Percentiles rank a stretch among this genome's conserved stretches.
Conservation (phyloP, 2,888 invertebrate genomes). For the Latrodectus hesperus region DNA sequence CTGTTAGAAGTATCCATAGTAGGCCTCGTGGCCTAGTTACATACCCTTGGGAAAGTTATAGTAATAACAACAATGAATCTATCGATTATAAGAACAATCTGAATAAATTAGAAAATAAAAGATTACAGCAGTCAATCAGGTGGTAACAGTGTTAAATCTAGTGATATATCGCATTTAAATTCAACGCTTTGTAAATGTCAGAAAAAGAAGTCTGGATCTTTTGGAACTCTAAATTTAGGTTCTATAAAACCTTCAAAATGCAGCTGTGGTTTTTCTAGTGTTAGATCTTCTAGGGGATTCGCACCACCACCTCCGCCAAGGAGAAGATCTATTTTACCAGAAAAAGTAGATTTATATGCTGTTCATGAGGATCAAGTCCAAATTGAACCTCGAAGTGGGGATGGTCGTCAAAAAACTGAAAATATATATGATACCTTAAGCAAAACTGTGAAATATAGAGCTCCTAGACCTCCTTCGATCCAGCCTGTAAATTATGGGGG, state of each 20-base stretch:
- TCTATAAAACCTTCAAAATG: conserved; percentile 60
- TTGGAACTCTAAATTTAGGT: conserved; percentile 52
- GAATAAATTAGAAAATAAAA: conserved; percentile 28
- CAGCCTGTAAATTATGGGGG: conserved; percentile 18
- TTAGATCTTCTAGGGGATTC: conserved; percentile 42
- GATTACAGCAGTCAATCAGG: background rate
- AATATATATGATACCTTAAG: conserved; percentile 60
- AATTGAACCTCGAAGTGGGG: conserved; percentile 13
- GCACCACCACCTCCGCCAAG: conserved; percentile 51
- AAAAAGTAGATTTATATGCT: conserved; percentile 64
- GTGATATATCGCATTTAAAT: conserved; percentile 1
- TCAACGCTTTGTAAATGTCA: conserved; percentile 47
- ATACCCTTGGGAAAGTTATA: conserved; percentile 61
- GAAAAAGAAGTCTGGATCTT: conserved; percentile 52
- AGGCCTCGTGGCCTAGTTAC: conserved; percentile 48
- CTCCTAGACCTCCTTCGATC: conserved; percentile 19
- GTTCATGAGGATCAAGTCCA: conserved; percentile 61
- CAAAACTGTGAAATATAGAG: conserved; percentile 37
- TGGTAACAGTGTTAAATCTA: conserved; percentile 12
- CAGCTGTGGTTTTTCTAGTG: conserved; percentile 62
- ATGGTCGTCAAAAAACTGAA: conserved; percentile 25
- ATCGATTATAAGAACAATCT: conserved; percentile 50
- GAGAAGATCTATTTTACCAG: conserved; percentile 56
- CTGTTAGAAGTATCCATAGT: conserved; percentile 41
- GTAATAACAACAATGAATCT: conserved; percentile 35